Conservation (phyloP, 2,888 invertebrate species). For the Trichogramma dendrolimi region DNA sequence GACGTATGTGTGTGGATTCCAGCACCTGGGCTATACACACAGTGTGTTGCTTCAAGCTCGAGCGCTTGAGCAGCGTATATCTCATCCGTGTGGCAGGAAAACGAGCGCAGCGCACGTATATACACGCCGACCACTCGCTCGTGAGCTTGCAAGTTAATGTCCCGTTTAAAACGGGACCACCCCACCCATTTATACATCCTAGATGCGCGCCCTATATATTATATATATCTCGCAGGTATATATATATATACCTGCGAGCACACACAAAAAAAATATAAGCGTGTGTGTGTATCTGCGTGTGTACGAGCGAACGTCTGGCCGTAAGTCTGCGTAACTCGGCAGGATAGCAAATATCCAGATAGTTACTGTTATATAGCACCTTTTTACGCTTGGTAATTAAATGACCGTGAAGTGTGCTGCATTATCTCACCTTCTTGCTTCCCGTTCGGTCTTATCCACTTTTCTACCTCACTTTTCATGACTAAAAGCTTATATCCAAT, state of each 20-base stretch:
- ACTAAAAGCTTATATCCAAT: no score
- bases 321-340: no score
- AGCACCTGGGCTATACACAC: no score
- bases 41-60: no score
- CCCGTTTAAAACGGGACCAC: slow-evolving; percentile 11
- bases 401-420: slow-evolving; percentile 5
- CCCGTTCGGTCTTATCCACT: no score
- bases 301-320: no score
- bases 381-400: slow-evolving; percentile 18
- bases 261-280: not conserved
- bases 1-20: no score
- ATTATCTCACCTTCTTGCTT: not conserved
- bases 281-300: not conserved
- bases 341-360: no score
- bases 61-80: no score
- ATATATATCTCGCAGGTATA: not conserved
- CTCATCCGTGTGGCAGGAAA: no score
- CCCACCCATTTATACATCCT: not conserved
- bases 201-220: not conserved
- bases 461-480: no score
- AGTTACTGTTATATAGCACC: not conserved
- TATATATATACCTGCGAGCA: no score
- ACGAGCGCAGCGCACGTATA: not conserved
- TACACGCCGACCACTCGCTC: not conserved
- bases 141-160: slow-evolving; percentile 14